A percentile compares a stretch with the other conserved stretches of the same genome.
Conservation (phyloP, 2,113 vertebrate genomes). For the Protobothrops mucrosquamatus region DNA sequence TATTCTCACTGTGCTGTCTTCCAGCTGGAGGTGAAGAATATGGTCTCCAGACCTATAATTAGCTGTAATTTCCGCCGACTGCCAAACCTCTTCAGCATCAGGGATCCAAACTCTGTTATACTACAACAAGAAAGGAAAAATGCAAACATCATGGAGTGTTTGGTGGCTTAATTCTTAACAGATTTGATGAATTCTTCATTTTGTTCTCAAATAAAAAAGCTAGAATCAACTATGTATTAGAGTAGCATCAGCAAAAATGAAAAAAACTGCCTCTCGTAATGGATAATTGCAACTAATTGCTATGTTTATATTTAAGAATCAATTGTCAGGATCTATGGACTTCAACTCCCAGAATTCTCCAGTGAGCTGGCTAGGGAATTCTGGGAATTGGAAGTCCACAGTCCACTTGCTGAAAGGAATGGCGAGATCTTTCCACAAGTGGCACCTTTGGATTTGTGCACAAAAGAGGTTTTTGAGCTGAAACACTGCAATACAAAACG, state of each 20-base stretch:
- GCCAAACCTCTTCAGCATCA: slow-evolving; percentile 90
- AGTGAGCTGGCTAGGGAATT: too few species aligned
- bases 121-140: slow-evolving; percentile 65
- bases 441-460: background rate
- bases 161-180: background rate
- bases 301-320: background rate
- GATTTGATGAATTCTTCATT: background rate
- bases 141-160: background rate
- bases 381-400: background rate
- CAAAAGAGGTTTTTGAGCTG: background rate
- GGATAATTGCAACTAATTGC: background rate
- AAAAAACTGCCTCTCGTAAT: background rate
- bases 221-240: background rate
- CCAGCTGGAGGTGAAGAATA: slow-evolving; percentile 78
- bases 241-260: background rate
- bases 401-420: background rate
- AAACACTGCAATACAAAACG: background rate
- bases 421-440: background rate
- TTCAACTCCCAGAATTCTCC: too few species aligned
- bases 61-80: slow-evolving; percentile 86
- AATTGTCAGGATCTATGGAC: too few species aligned
- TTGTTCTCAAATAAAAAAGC: background rate
- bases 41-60: slow-evolving; percentile 79
- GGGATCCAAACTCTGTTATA: slow-evolving; percentile 97
- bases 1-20: slow-evolving; percentile 86